A percentile compares a stretch with the other conserved stretches of the same genome.
Conservation (phyloP, 1,140 invertebrate genomes). For the Anthonomus grandis region DNA sequence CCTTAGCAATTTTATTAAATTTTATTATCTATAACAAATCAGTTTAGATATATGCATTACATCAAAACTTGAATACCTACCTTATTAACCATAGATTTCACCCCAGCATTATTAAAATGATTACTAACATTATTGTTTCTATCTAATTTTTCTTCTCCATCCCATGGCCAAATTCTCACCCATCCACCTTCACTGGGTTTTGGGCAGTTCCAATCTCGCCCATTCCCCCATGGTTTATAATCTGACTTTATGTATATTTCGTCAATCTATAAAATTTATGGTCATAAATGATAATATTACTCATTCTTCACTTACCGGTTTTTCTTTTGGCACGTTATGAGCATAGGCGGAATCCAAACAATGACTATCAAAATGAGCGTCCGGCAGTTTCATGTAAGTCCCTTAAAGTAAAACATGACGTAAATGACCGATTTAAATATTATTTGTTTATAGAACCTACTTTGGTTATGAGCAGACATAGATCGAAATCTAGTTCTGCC, state of each 20-base stretch:
- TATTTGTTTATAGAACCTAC: constrained; percentile 17
- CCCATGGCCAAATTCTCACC: constrained; percentile 58
- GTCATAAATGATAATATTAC: constrained; percentile 10
- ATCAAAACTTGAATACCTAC: constrained; percentile 21
- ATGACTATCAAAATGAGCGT: constrained; percentile 26
- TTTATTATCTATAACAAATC: constrained; percentile 43
- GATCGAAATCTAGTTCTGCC: constrained; percentile 24
- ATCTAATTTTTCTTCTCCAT: constrained; percentile 18
- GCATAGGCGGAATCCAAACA: constrained; percentile 2
- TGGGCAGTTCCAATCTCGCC: constrained; percentile 57
- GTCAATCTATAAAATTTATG: constrained; percentile 26
- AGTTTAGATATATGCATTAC: background rate
- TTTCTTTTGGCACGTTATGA: constrained; percentile 20
- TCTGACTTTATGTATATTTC: constrained; percentile 28
- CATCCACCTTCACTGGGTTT: constrained; percentile 58
- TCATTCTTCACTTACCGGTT: constrained; percentile 15
- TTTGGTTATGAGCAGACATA: constrained; percentile 29
- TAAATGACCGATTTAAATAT: too few relatives aligned
- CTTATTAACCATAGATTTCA: constrained; percentile 38
- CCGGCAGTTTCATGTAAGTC: constrained; percentile 31
- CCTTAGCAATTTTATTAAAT: constrained; percentile 41
- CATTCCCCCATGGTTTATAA: constrained; percentile 57
- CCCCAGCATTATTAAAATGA: constrained; percentile 12
- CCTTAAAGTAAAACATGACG: constrained; percentile 20
- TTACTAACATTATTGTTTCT: constrained; percentile 24